A percentile compares a stretch with the other conserved stretches of the same genome.
These are phyloP conservation scores for Umimayanthus chanpuru DNA, from an alignment of 92 coral and sea anemone species.

Conservation along the genomic window DNA sequence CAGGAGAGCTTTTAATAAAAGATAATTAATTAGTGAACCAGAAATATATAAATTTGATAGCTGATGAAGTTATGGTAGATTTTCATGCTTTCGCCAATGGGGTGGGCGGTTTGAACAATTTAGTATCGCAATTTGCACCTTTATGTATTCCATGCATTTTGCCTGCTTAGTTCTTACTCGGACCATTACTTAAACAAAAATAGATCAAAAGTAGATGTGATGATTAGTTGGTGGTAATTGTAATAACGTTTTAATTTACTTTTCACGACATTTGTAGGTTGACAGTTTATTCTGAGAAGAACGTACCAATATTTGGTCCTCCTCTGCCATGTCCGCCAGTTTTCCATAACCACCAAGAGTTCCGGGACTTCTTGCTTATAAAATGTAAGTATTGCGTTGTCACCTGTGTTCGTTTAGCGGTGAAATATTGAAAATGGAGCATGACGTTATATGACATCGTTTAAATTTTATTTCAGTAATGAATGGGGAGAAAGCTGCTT, in stretches of 20 bases:
- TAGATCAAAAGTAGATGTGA: background rate
- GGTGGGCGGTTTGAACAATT: no score
- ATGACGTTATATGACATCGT: no score
- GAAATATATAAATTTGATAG: no score
- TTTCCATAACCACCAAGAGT: constrained; percentile 83
- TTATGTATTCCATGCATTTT: no score
- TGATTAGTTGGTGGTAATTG: background rate
- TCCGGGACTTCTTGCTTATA: constrained; percentile 92
- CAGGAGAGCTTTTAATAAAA: no score
- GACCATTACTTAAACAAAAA: no score
- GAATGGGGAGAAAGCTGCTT: constrained; percentile 97
- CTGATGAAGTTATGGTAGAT: no score
- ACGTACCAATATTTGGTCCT: constrained; percentile 97
- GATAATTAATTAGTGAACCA: no score
- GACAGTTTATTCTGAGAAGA: constrained; percentile 88
- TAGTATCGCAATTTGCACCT: no score
- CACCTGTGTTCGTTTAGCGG: background rate
- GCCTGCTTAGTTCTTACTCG: no score
- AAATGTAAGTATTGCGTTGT: constrained; percentile 70
- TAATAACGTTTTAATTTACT: background rate
- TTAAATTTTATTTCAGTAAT: constrained; percentile 61
- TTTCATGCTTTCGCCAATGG: no score
- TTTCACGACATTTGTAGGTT: constrained; percentile 58
- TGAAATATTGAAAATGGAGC: background rate
- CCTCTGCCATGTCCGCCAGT: constrained; percentile 96